These are phyloP conservation scores for Lacanobia wlatinum DNA, from an alignment of 2,888 invertebrate species.

Conservation along the genomic window DNA sequence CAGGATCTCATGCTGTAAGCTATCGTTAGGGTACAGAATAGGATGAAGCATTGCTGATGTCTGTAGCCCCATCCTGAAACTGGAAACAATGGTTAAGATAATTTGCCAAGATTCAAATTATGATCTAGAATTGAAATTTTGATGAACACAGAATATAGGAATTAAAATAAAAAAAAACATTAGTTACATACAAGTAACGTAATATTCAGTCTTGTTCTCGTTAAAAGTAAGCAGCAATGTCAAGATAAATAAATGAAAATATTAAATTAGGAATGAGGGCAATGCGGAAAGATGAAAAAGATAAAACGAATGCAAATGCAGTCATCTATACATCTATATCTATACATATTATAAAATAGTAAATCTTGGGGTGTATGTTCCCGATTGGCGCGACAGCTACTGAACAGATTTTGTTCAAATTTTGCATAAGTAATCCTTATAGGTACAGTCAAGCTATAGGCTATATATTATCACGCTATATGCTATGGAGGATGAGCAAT, in stretches of 20 bases:
- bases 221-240: neutral
- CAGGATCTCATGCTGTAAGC: slow-evolving; percentile 92
- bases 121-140: too few relatives aligned
- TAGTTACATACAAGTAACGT: neutral
- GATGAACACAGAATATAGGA: neutral
- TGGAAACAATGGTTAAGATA: slow-evolving; percentile 15
- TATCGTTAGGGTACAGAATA: slow-evolving; percentile 90
- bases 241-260: neutral
- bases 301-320: neutral
- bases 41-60: slow-evolving; percentile 91
- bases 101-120: neutral
- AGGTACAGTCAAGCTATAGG: too few relatives aligned
- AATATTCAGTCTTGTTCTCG: neutral
- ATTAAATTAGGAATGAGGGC: neutral
- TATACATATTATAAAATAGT: too few relatives aligned
- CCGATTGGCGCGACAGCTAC: too few relatives aligned
- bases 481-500: too few relatives aligned
- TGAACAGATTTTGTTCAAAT: too few relatives aligned
- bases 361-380: too few relatives aligned
- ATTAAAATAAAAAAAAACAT: neutral
- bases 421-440: too few relatives aligned
- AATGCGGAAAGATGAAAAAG: neutral
- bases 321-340: too few relatives aligned
- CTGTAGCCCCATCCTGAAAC: slow-evolving; percentile 84
- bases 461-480: too few relatives aligned